phyloP scores from a whole-genome alignment of 2,113 vertebrate genomes.

The Progne subis region DNA sequence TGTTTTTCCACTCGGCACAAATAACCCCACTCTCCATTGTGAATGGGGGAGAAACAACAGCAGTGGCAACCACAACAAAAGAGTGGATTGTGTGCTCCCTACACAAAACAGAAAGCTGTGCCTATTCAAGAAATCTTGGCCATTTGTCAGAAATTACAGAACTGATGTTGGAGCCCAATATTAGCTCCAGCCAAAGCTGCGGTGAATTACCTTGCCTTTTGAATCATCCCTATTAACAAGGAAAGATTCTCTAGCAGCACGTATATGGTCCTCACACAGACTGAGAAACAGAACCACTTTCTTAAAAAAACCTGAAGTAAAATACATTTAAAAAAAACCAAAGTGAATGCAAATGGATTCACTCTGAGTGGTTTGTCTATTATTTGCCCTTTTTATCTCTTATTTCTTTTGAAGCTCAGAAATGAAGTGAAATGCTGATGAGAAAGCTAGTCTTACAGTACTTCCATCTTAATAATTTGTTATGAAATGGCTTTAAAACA shows the following conservation, averaged over 20 bases:
- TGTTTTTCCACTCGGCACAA: conserved; percentile 34
- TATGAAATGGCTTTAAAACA: neutral
- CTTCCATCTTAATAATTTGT: neutral
- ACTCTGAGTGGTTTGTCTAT: neutral
- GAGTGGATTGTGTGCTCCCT: conserved; percentile 51
- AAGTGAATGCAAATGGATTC: neutral
- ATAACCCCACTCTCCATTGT: conserved; percentile 48
- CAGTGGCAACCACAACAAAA: conserved; percentile 62
- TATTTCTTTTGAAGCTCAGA: conserved; percentile 16
- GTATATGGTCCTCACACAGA: neutral
- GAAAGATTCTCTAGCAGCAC: neutral
- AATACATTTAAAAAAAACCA: neutral
- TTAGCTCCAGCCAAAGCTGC: conserved; percentile 44
- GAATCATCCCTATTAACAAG: neutral
- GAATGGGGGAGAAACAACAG: conserved; percentile 46
- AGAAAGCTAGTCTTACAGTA: neutral
- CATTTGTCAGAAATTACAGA: conserved; percentile 58
- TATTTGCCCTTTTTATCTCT: conserved; percentile 20
- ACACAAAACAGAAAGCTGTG: conserved; percentile 64
- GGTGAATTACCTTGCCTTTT: conserved; percentile 44
- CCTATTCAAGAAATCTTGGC: conserved; percentile 66
- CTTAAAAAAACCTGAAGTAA: neutral
- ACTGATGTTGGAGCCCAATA: conserved; percentile 35
- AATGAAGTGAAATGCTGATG: neutral
- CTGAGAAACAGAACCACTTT: neutral